These are phyloP conservation scores for Melieria crassipennis DNA, from an alignment of 2,888 invertebrate species.

Conservation along the genomic window DNA sequence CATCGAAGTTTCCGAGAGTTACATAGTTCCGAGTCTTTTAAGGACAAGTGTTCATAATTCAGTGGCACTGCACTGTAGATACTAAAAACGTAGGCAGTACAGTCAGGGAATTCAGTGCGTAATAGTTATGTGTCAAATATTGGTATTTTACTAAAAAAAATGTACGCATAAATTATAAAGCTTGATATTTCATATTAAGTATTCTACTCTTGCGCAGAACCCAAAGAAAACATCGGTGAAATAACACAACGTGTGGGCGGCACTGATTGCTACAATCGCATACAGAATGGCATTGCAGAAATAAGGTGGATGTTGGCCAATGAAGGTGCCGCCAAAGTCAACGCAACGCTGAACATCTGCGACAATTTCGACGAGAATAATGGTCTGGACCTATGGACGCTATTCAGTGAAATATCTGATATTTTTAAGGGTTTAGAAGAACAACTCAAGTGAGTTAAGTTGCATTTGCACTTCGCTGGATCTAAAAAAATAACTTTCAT, in stretches of 20 bases:
- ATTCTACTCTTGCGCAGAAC: conserved; percentile 49
- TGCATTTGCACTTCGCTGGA: too few species aligned
- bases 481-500: not conserved
- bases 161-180: too few species aligned
- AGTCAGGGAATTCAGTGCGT: too few species aligned
- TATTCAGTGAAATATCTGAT: conserved; percentile 60
- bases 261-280: conserved; percentile 56
- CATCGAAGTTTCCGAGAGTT: too few species aligned
- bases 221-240: conserved; percentile 61
- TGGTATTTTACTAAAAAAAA: too few species aligned
- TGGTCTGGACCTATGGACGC: conserved; percentile 57
- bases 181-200: too few species aligned
- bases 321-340: conserved; percentile 53
- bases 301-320: conserved; percentile 55
- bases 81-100: too few species aligned
- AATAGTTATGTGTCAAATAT: too few species aligned
- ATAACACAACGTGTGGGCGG: conserved; percentile 59
- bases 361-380: conserved; percentile 57
- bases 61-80: too few species aligned
- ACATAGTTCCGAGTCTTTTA: too few species aligned
- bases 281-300: conserved; percentile 56
- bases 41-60: too few species aligned
- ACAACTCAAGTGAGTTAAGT: conserved; percentile 52
- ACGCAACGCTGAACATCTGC: conserved; percentile 56
- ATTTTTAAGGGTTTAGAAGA: conserved; percentile 60